Evolutionary conservation across 2,797 vertebrate species (phyloP).

Genomic region (Neostethus bicornis): DNA sequence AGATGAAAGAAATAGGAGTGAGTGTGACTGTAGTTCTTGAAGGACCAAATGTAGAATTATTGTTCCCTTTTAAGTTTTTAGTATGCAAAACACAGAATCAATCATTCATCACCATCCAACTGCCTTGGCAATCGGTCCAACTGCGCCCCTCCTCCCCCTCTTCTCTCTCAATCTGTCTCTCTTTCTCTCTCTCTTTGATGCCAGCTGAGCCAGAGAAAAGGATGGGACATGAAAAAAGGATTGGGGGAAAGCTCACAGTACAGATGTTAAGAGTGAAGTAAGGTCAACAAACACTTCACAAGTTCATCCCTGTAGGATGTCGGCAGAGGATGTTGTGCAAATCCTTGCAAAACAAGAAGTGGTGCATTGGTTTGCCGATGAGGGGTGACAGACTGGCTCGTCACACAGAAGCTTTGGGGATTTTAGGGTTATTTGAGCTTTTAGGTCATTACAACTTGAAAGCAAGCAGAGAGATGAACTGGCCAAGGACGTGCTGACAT

Average conservation of each 20-base stretch:
- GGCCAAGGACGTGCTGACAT: slow-evolving; percentile 19
- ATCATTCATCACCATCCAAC: slow-evolving; percentile 73
- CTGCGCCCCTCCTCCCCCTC: too few species aligned
- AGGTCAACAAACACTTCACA: slow-evolving; percentile 48
- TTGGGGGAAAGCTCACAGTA: slow-evolving; percentile 18
- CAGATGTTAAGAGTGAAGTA: slow-evolving; percentile 65
- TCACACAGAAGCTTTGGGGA: slow-evolving; percentile 54
- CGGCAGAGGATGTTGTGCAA: slow-evolving; percentile 24
- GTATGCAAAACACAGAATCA: slow-evolving; percentile 65
- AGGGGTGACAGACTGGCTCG: slow-evolving; percentile 46
- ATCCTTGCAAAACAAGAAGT: slow-evolving; percentile 32
- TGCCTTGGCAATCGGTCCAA: slow-evolving; percentile 60
- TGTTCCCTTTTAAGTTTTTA: slow-evolving; percentile 52
- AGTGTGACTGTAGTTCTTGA: slow-evolving; percentile 32
- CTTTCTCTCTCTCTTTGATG: slow-evolving; percentile 59
- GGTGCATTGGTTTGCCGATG: slow-evolving; percentile 44
- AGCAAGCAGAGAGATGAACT: slow-evolving; percentile 31
- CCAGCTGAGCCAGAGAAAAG: slow-evolving; percentile 65
- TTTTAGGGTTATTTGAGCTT: slow-evolving; percentile 45
- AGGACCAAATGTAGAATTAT: slow-evolving; percentile 64
- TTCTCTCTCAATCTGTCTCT: too few species aligned
- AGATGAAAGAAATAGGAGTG: not conserved
- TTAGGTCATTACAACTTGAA: slow-evolving; percentile 46
- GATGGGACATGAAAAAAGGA: slow-evolving; percentile 40
- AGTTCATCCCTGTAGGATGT: slow-evolving; percentile 35